Evolutionary conservation across 2,113 vertebrate species (phyloP).

Genomic region (Hydropotes inermis): DNA sequence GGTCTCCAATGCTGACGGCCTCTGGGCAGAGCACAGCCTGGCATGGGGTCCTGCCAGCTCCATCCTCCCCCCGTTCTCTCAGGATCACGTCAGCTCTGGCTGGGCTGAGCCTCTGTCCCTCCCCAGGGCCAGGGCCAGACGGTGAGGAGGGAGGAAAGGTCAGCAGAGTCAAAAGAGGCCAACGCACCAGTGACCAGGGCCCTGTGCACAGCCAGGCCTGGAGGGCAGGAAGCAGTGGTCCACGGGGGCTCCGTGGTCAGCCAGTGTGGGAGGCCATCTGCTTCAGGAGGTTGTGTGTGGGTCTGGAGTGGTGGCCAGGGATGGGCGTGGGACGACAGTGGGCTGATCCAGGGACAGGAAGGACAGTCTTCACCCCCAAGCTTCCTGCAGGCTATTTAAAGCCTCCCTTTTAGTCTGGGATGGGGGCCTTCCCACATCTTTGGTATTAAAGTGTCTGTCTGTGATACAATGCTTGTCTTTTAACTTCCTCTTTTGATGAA

Average conservation of each 20-base stretch:
- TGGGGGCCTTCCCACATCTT: neutral
- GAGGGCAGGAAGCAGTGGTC: neutral
- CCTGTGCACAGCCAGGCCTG: too few relatives aligned
- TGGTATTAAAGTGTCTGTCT: slow-evolving; percentile 43
- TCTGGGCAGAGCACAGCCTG: neutral
- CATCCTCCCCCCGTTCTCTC: neutral
- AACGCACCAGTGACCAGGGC: neutral
- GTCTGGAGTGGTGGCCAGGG: neutral
- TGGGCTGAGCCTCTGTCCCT: neutral
- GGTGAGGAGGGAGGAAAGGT: neutral
- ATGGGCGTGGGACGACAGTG: neutral
- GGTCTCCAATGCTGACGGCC: neutral
- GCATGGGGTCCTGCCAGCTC: neutral
- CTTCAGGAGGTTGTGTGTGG: neutral
- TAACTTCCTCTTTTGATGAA: slow-evolving; percentile 25
- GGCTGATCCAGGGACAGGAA: neutral
- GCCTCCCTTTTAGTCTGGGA: neutral
- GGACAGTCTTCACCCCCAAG: neutral
- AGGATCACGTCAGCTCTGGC: neutral
- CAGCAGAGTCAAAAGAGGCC: neutral
- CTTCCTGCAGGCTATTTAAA: slow-evolving; percentile 57
- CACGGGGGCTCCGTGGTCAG: rapidly evolving
- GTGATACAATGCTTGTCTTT: neutral
- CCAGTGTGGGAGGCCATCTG: neutral
- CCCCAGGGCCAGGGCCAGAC: neutral